Base-by-base conservation (phyloP, 1,140 invertebrate species). In the Procambarus virginalis region DNA sequence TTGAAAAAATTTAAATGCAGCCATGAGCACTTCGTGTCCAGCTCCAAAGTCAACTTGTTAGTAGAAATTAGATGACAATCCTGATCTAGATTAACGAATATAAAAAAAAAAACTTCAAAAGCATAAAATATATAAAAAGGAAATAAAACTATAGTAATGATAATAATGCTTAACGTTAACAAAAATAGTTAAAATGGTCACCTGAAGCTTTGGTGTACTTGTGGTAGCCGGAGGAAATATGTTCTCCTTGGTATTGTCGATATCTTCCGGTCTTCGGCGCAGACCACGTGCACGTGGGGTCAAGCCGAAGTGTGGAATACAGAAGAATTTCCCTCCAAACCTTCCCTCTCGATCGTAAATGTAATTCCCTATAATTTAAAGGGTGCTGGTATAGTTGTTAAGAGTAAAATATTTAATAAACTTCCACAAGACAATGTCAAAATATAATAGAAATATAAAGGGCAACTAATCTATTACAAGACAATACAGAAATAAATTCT, bases 301-400 rank as follows among this genome's bases (percentile, higher is more conserved):
- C 84, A 94, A 92, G 48, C 93, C 92, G 84, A 93, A 97, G 93
- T 98, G 97, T 93, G 97, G 96, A 46, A 96, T 95, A 93, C 97
- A 98, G 93, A 97, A 97, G 93, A 98, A 97, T 83, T 96, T 95
- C 46, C 95, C 95, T 20, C 96, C 96, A 92, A 96, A 95, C 55
- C 96, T 95, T 85, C 96, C 95, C 85, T 97, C 96, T 34, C 96
- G 95, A 94, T 97, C 97, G 93, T 96, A 97, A 58, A 95, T 95
- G 92, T 97, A 97, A 92, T 96, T 95, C 76, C 95, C 95, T 95
- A 86, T 45, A 20, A 88, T 70, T 55, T 51, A 60, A 60, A 2
- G 51, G 1, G 12, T 9, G 12, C 8, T 55, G 12, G 51, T 6
- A 1, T 46, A 20, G 60, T n/a, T 70, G 60, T 12, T n/a, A 8